Evolutionary conservation across 2,797 vertebrate species (phyloP), one percentile per base, ranked within the genome.

Genomic region (Sphenopsis melanotis): DNA sequence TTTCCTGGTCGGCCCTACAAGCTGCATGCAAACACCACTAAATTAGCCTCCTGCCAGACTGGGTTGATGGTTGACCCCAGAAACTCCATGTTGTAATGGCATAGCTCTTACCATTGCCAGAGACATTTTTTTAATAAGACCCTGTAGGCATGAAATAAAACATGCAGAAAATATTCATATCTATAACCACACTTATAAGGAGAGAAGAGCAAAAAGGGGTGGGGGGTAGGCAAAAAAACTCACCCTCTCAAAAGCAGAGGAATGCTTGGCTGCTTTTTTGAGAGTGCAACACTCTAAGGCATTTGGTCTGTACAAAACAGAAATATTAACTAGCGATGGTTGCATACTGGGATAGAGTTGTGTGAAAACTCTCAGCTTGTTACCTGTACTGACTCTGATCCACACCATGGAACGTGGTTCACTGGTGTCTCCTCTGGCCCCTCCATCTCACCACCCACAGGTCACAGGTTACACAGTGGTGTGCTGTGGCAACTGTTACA

Each of bases 131-230:
- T 89, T 95, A 91, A 83, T 34, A 49, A 61, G 65, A 46, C 26
- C 52, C 70, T 63, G 6, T 30, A 52, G 63, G 37, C 92, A 96
- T 60, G 83, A 93, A 95, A 94, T 92, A 95, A 97, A 93, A 32
- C 60, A 37, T 36, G 23, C 13, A 80, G 27, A 49, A 81, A 85
- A 57, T 27, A 77, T 47, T 16, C 23, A 3, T 23, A 77, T 42
- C 19, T 22, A 3, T 37, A 24, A 27, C 46, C 56, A 39, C 39
- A 49, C 12, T 26, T 34, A 10, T 1, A 84, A 39, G 41, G 13
- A 26, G 7, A 36, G 10, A 44, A 37, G 21, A 32, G 4, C 6
- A 15, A 21, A 44, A 19, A 8, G 0, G 1, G 3, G 2, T 1
- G 4, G 2, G 0, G 15, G 20, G 1, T 23, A 24, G 10, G n/a